Base-by-base conservation (phyloP, 2,888 invertebrate genomes). In the Gari tellinella region DNA sequence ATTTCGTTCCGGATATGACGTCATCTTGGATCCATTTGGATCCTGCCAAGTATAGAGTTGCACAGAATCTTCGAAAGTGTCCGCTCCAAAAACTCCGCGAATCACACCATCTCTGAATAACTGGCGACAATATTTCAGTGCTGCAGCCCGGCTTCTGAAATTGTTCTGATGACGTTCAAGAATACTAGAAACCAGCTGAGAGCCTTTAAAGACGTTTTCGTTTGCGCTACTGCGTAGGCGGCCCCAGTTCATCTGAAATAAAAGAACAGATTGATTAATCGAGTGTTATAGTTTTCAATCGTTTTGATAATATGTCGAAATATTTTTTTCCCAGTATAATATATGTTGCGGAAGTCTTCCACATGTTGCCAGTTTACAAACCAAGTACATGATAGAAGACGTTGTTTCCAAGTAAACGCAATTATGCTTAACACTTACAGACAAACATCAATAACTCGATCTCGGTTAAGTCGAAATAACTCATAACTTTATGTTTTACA, bases 51-150 rank as follows among this genome's bases (percentile, higher is more conserved):
- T 77, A 67, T 89, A 90, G 43, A 89, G 77, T 31, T 88, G 88
- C 14, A 86, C 87, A 31, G 88, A 88, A 63, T 90, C 90, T 61
- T 90, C 89, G 74, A 90, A 90, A 41, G 76, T 68, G 17, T 69
- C 68, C 12, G 84, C 80, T 15, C 87, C 88, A 61, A 85, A 86
- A 37, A 89, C 84, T 52, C 89, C 88, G 57, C 74, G 76, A 25
- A 90, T 85, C 38, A 85, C 83, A 19, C 90, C 88, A 49, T 85
- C 82, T 25, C 84, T 83, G 55, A 90, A 86, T n/a, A 90, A 84
- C 48, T 84, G 80, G 65, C 85, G 83, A 26, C 87, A 89, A 63
- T 88, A 88, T 69, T 83, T 82, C 49, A 84, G 72, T 14, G 90
- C 90, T 38, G 74, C 69, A 15, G 84, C 70, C n/a, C 90, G 73